phyloP scores from a whole-genome alignment of 2,888 invertebrate genomes.

The Opisthograptis luteolata region DNA sequence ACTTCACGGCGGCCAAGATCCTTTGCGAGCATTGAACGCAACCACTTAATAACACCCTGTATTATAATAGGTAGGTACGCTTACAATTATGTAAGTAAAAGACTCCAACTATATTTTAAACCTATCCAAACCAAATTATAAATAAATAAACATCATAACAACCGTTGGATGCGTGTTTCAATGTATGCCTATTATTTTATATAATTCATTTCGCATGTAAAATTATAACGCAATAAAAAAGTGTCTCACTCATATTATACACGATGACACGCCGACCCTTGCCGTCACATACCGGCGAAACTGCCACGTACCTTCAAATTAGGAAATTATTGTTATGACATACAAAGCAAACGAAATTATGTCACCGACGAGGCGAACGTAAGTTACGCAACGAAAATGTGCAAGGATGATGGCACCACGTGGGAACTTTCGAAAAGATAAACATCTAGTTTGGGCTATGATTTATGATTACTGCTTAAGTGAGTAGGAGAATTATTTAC shows the following conservation, averaged over 20 bases:
- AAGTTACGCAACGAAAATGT: constrained; percentile 25
- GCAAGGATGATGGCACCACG: constrained; percentile 11
- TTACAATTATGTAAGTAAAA: no score
- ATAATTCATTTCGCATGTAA: no score
- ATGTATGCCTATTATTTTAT: no score
- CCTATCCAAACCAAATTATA: no score
- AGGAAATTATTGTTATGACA: constrained; percentile 56
- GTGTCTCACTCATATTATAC: constrained; percentile 83
- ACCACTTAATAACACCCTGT: no score
- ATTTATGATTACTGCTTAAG: not conserved
- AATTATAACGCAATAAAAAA: not conserved
- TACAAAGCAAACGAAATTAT: constrained; percentile 48
- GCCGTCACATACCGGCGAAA: constrained; percentile 89
- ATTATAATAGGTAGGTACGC: no score
- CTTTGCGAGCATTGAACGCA: no score
- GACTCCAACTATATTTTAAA: no score
- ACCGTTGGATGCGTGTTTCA: no score
- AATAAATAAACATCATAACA: no score
- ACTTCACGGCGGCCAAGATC: no score
- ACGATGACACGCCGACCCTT: constrained; percentile 90
- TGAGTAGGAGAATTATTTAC: no score
- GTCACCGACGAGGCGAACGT: constrained; percentile 41
- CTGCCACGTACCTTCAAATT: constrained; percentile 87
- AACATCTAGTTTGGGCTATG: not conserved
- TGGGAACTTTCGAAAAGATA: constrained; percentile 13